Percentiles rank a stretch among this genome's conserved stretches.
Evolutionary conservation across 2,797 vertebrate genomes (phyloP).

Genomic region (Perodicticus potto): DNA sequence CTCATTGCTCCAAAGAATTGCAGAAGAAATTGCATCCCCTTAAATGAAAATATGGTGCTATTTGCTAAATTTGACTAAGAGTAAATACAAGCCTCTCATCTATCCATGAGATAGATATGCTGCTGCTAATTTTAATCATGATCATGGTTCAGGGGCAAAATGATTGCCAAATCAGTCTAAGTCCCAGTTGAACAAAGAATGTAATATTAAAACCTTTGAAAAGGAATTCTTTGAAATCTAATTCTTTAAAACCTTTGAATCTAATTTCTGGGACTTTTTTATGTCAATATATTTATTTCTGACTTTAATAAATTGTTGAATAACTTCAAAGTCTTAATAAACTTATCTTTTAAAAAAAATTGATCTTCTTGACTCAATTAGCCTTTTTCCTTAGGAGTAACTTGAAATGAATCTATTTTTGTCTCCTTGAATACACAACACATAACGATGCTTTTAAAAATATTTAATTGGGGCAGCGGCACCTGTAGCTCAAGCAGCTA

Average conservation of each 20-base stretch:
- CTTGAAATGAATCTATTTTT: conserved; percentile 12
- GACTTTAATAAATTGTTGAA: conserved; percentile 41
- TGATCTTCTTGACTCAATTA: not conserved
- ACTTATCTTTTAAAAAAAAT: not conserved
- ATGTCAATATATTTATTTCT: not conserved
- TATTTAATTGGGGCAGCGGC: too few relatives aligned
- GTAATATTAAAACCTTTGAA: not conserved
- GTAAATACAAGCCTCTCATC: not conserved
- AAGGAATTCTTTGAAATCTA: conserved; percentile 5
- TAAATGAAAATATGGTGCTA: not conserved
- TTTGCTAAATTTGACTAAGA: not conserved
- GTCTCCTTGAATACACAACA: not conserved
- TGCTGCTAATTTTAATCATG: not conserved
- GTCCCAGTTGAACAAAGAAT: not conserved
- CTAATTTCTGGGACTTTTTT: conserved; percentile 18
- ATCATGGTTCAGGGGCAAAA: not conserved
- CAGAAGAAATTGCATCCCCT: not conserved
- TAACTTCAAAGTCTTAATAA: conserved; percentile 65
- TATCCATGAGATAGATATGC: not conserved
- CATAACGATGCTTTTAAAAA: not conserved
- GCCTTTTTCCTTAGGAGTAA: conserved; percentile 25
- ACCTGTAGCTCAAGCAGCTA: too few relatives aligned
- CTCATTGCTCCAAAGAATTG: not conserved
- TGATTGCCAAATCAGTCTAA: not conserved
- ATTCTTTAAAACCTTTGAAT: conserved; percentile 18